These are phyloP conservation scores for Monochamus alternatus DNA, from an alignment of 2,888 invertebrate species.

Conservation along the genomic window DNA sequence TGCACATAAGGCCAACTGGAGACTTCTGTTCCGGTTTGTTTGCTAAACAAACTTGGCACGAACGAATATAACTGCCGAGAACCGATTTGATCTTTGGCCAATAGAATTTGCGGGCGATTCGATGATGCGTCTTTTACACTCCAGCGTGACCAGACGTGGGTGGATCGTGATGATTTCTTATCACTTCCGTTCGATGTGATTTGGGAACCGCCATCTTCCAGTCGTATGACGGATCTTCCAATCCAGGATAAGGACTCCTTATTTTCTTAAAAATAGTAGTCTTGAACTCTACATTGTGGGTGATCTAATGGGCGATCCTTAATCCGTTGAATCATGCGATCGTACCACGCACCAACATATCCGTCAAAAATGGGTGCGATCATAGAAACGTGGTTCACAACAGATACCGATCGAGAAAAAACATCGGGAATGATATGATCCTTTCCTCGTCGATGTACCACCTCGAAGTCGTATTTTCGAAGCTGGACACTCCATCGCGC, in stretches of 20 bases:
- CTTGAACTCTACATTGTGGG: not conserved
- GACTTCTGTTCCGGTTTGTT: conserved; percentile 24
- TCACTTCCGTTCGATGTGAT: conserved; percentile 4
- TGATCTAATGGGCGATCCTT: not conserved
- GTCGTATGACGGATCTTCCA: not conserved
- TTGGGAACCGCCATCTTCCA: conserved; percentile 41
- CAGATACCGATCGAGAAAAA: not conserved
- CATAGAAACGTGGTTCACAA: not conserved
- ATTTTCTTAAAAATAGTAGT: conserved; percentile 15
- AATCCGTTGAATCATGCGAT: not conserved
- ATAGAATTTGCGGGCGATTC: conserved; percentile 24
- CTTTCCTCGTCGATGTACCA: not conserved
- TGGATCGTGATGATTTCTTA: conserved; percentile 21
- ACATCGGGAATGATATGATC: not conserved
- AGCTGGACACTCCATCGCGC: not conserved
- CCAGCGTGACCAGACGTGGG: conserved; percentile 28
- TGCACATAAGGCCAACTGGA: conserved; percentile 18
- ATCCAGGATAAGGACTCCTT: not conserved
- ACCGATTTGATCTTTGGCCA: conserved; percentile 35
- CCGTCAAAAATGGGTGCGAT: not conserved
- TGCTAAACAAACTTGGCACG: conserved; percentile 15
- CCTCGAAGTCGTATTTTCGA: not conserved
- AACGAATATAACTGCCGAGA: conserved; percentile 5
- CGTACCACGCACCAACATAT: conserved; percentile 5
- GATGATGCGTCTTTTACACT: conserved; percentile 24